Conservation (phyloP, 2,888 invertebrate genomes). For the Autographa gamma region DNA sequence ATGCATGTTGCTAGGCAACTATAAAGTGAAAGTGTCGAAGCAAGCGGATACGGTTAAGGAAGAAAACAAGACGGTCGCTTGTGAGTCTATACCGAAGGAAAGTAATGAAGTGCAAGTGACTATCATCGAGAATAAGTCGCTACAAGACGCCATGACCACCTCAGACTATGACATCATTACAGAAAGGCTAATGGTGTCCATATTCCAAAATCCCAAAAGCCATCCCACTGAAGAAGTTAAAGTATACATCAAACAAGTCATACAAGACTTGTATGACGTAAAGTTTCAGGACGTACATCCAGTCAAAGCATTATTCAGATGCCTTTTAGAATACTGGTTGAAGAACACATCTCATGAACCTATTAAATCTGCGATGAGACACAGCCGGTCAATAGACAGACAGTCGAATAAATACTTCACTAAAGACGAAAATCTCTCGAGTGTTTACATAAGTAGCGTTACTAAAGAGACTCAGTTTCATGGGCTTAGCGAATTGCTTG, state of each 20-base stretch:
- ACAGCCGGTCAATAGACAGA: conserved; percentile 67
- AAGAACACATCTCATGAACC: conserved; percentile 66
- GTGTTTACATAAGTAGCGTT: conserved; percentile 57
- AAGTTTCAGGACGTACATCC: conserved; percentile 70
- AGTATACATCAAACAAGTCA: conserved; percentile 69
- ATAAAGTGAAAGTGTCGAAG: conserved; percentile 56
- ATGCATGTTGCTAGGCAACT: conserved; percentile 72
- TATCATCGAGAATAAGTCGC: conserved; percentile 54
- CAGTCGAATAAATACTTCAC: conserved; percentile 73
- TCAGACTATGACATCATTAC: conserved; percentile 73
- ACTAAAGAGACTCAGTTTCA: conserved; percentile 74
- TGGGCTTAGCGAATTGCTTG: conserved; percentile 58
- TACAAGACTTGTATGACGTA: conserved; percentile 74
- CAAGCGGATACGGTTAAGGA: conserved; percentile 29
- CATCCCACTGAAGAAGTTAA: conserved; percentile 54
- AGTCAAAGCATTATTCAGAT: conserved; percentile 74
- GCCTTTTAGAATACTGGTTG: conserved; percentile 79
- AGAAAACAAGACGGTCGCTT: conserved; percentile 38
- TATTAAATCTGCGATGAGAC: conserved; percentile 63
- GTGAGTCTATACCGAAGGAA: conserved; percentile 53
- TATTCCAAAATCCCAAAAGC: conserved; percentile 65
- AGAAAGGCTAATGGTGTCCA: conserved; percentile 71
- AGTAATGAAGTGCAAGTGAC: conserved; percentile 62
- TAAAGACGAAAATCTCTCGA: conserved; percentile 73
- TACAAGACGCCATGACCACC: conserved; percentile 64